Conservation (phyloP, 2,888 invertebrate species). For the Conomelus anceps region DNA sequence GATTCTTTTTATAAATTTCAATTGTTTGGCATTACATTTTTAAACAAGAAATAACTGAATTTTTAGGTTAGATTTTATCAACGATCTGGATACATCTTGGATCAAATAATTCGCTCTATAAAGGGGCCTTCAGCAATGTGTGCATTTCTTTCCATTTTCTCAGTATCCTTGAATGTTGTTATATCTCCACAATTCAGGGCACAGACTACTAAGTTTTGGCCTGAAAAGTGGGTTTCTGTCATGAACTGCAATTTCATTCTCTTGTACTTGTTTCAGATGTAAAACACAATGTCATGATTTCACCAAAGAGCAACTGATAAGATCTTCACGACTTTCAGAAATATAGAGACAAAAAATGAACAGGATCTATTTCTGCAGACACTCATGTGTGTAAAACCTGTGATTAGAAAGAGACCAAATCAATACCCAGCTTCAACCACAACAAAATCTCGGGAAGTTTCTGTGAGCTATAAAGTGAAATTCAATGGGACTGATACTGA, state of each 20-base stretch:
- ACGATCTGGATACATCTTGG: no score
- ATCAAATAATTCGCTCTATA: no score
- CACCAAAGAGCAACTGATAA: not conserved
- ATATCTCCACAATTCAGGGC: no score
- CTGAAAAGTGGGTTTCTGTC: no score
- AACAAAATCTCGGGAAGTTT: not conserved
- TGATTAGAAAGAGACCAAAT: constrained; percentile 3
- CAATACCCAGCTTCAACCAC: not conserved
- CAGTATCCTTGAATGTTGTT: no score
- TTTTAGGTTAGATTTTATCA: no score
- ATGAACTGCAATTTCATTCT: not conserved
- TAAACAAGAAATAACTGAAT: no score
- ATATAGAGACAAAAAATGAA: constrained; percentile 13
- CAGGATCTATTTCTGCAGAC: constrained; percentile 9
- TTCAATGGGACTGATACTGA: not conserved
- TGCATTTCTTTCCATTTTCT: no score
- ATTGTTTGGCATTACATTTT: no score
- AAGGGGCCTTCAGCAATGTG: no score
- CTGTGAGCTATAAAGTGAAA: not conserved
- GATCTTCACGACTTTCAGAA: not conserved
- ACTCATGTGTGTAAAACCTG: constrained; percentile 6
- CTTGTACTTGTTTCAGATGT: not conserved
- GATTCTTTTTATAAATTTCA: no score
- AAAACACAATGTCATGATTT: not conserved
- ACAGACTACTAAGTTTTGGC: no score